Conservation (phyloP, 2,888 invertebrate species). For the Rapana venosa region DNA sequence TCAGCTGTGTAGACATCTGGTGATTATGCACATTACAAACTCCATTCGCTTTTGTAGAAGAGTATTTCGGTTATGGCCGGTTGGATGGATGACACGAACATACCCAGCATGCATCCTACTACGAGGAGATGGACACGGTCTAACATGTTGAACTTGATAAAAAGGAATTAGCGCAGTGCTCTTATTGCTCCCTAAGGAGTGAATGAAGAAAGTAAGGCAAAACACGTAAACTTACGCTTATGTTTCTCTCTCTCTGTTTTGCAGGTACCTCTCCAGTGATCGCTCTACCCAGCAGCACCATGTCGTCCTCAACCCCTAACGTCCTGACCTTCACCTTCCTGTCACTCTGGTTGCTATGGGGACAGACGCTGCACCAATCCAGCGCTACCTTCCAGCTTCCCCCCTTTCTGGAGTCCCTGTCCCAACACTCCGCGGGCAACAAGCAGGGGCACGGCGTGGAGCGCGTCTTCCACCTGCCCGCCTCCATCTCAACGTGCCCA, state of each 20-base stretch:
- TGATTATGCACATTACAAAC: too few species aligned
- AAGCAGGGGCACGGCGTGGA: conserved; percentile 15
- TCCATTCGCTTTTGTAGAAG: too few species aligned
- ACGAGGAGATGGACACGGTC: not conserved
- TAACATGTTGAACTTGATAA: not conserved
- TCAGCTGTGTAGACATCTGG: too few species aligned
- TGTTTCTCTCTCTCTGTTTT: not conserved
- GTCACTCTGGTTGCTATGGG: conserved; percentile 28
- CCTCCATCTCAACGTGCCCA: conserved; percentile 33
- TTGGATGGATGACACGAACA: too few species aligned
- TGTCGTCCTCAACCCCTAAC: not conserved
- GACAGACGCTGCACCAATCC: conserved; percentile 35
- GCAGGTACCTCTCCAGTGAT: not conserved
- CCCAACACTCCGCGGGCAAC: conserved; percentile 27
- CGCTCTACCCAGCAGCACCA: not conserved
- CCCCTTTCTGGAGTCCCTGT: conserved; percentile 32
- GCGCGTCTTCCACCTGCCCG: conserved; percentile 33
- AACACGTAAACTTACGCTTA: not conserved
- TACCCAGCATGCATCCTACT: too few species aligned
- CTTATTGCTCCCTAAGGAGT: too few species aligned
- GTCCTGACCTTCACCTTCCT: conserved; percentile 4
- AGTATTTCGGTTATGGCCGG: too few species aligned
- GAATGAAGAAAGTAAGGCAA: not conserved
- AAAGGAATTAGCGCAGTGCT: not conserved
- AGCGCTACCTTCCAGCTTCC: conserved; percentile 37